Base-by-base conservation (phyloP, 1,140 invertebrate genomes). In the Saxidomus purpurata region DNA sequence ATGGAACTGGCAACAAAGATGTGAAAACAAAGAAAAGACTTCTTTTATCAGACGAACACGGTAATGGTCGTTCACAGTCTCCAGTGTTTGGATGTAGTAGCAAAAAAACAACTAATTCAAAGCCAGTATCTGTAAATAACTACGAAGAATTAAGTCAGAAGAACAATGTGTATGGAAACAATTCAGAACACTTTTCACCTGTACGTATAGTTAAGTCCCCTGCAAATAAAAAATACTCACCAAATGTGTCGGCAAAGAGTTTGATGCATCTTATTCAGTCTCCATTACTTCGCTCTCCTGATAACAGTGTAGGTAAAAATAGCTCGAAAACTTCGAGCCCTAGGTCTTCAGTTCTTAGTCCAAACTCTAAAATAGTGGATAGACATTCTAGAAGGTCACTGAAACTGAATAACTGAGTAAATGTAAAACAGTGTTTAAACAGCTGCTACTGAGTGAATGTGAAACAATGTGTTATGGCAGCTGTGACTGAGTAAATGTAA, bases 191-290 rank as follows among this genome's bases (percentile, higher is more conserved):
- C 25, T 34, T 13, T 22, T 34, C 59, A 43, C 43, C 90, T 25
- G 49, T n/a, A 74, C 87, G 43, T 61, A 31, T 90, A 0, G 28
- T n/a, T n/a, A 83, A 61, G 34, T 89, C 90, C 43, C 91, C 92
- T 19, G 55, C 61, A 15, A 63, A 34, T 0, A 91, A 80, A 52
- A 92, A 92, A 67, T 93, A 90, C 76, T 93, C 93, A 9, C 93
- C 92, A 19, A 91, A 81, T 81, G 92, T 94, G 0, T 92, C 93
- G 25, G 91, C 93, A 8, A 91, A 91, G 55, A 93, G 93, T 84
- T 82, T 94, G 9, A 91, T 93, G 74, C 93, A 93, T 85, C 81
- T 94, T 28, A 94, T 94, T 67, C 92, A 92, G 80, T 94, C 93
- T 9, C 93, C 93, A 8, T 74, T 94, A 8, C 52, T 93, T 13